Percentiles rank a stretch among this genome's conserved stretches.
Conservation (phyloP, 1,140 invertebrate species). For the Heterodera schachtii region DNA sequence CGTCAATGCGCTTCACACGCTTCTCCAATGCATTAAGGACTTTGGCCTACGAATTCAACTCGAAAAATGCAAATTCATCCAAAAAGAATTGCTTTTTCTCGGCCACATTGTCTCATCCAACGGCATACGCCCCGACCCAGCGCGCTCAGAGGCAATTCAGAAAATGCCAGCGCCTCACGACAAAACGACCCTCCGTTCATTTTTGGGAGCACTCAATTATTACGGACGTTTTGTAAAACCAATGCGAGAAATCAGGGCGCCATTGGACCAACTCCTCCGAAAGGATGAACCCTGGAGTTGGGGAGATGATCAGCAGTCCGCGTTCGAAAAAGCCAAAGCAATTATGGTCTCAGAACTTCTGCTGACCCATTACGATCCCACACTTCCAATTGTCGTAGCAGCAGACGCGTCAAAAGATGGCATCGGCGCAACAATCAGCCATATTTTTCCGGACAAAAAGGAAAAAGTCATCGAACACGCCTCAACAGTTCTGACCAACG, state of each 20-base stretch:
- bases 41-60: no score
- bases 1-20: no score
- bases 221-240: conserved; percentile 48
- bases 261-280: conserved; percentile 48
- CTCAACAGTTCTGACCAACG: conserved; percentile 52
- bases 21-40: no score
- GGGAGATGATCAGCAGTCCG: conserved; percentile 30
- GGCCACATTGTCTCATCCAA: conserved; percentile 41
- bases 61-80: no score
- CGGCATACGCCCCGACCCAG: conserved; percentile 45
- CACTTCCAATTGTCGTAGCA: conserved; percentile 44
- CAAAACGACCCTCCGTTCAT: conserved; percentile 31
- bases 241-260: conserved; percentile 36
- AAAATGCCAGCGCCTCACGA: conserved; percentile 42
- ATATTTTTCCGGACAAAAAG: not conserved
- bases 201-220: conserved; percentile 54
- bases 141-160: conserved; percentile 41
- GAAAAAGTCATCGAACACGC: not conserved
- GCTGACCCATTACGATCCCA: conserved; percentile 52
- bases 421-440: conserved; percentile 53
- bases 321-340: conserved; percentile 44
- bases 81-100: conserved; percentile 34
- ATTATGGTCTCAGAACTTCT: conserved; percentile 45
- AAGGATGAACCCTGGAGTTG: conserved; percentile 55
- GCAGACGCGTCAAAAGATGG: conserved; percentile 57